These are phyloP conservation scores for Philopotamus ludificatus DNA, from an alignment of 1,140 invertebrate genomes.

Conservation along the genomic window DNA sequence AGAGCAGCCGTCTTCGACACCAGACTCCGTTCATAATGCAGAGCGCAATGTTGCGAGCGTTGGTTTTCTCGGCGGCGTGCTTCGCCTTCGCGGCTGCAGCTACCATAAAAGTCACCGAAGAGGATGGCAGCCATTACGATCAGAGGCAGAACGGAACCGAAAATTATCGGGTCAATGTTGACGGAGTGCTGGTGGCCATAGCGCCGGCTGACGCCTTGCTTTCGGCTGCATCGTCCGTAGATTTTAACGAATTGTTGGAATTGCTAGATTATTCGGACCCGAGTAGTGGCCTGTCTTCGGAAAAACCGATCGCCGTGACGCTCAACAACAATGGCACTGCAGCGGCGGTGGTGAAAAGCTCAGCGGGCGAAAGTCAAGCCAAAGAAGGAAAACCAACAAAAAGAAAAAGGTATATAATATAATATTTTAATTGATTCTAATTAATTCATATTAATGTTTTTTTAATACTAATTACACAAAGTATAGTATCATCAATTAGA, in stretches of 20 bases:
- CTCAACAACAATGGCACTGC: background rate
- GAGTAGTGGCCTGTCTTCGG: background rate
- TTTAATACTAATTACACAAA: background rate
- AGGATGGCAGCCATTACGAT: slow-evolving; percentile 59
- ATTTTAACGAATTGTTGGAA: slow-evolving; percentile 47
- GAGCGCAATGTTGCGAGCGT: slow-evolving; percentile 41
- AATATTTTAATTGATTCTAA: too few species aligned
- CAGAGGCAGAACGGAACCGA: slow-evolving; percentile 70
- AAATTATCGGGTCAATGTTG: slow-evolving; percentile 65
- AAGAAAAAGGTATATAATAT: slow-evolving; percentile 22
- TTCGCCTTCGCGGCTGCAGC: slow-evolving; percentile 41
- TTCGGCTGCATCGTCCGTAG: slow-evolving; percentile 45
- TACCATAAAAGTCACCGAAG: slow-evolving; percentile 41
- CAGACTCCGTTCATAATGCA: slow-evolving; percentile 39
- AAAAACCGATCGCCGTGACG: slow-evolving; percentile 18
- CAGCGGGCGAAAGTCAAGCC: slow-evolving; percentile 34
- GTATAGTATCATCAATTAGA: background rate
- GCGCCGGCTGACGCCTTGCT: slow-evolving; percentile 60
- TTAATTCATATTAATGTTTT: background rate
- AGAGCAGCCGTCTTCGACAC: slow-evolving; percentile 18
- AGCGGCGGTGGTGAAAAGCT: too few species aligned
- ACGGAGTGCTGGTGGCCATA: slow-evolving; percentile 64
- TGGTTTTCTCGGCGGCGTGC: slow-evolving; percentile 36
- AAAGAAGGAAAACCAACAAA: slow-evolving; percentile 33
- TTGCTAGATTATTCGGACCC: slow-evolving; percentile 44